A percentile compares a stretch with the other conserved stretches of the same genome.
These are phyloP conservation scores for Corynorhinus townsendii DNA, from an alignment of 2,113 vertebrate species.

Conservation along the genomic window DNA sequence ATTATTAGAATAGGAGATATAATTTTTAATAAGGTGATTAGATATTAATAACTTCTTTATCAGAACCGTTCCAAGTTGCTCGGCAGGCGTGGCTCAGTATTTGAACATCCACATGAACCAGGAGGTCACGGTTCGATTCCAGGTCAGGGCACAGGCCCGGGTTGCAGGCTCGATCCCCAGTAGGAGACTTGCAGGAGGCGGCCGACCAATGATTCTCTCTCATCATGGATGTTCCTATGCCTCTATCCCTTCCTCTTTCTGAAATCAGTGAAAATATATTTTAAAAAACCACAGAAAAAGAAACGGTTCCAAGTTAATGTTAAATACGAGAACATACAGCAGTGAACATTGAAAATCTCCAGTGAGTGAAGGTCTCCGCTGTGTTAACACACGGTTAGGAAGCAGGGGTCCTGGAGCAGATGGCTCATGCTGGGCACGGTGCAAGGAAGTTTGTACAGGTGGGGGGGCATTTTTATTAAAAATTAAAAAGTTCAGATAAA, in stretches of 20 bases:
- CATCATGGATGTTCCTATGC: too few species aligned
- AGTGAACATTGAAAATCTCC: neutral
- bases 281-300: too few species aligned
- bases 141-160: too few species aligned
- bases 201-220: too few species aligned
- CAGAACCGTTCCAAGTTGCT: neutral
- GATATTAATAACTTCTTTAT: slow-evolving; percentile 17
- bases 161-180: too few species aligned
- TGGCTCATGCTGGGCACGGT: neutral
- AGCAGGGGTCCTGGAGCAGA: neutral
- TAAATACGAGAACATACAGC: neutral
- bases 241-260: too few species aligned
- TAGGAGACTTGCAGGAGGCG: too few species aligned
- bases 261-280: too few species aligned
- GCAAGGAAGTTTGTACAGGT: neutral
- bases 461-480: slow-evolving; percentile 14
- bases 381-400: neutral
- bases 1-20: neutral
- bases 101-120: too few species aligned
- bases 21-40: neutral
- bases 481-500: neutral
- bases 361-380: neutral
- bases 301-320: neutral
- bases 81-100: too few species aligned
- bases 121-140: too few species aligned